Percentiles rank a stretch among this genome's conserved stretches.
phyloP scores from a whole-genome alignment of 2,888 invertebrate genomes.

The Amphipyra berbera region DNA sequence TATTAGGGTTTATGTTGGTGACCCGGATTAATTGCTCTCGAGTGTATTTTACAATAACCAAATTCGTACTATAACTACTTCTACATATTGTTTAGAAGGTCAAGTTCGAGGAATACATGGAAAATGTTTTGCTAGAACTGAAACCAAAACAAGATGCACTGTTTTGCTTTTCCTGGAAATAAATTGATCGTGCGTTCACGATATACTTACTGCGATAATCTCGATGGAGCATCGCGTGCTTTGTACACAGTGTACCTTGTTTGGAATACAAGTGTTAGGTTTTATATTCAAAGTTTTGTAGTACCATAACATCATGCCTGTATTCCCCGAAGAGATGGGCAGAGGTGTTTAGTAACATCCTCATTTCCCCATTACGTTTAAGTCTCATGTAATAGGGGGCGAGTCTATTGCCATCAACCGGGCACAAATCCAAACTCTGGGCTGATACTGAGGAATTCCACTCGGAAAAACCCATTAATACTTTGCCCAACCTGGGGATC shows the following conservation, averaged over 20 bases:
- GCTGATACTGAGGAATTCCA: too few relatives aligned
- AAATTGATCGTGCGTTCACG: conserved; percentile 48
- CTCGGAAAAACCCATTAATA: too few relatives aligned
- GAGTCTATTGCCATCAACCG: too few relatives aligned
- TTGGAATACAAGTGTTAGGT: neutral
- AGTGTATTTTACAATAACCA: neutral
- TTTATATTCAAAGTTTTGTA: neutral
- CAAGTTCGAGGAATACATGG: conserved; percentile 70
- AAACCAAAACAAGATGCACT: conserved; percentile 72
- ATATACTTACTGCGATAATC: conserved; percentile 42
- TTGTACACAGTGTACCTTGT: conserved; percentile 12
- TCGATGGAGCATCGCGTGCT: conserved; percentile 42
- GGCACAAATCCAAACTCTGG: too few relatives aligned
- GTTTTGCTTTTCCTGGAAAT: conserved; percentile 70
- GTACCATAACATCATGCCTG: too few relatives aligned
- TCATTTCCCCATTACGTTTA: too few relatives aligned
- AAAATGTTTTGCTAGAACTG: conserved; percentile 64
- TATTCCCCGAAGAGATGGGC: too few relatives aligned
- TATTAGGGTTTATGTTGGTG: too few relatives aligned
- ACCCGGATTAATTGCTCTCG: too few relatives aligned
- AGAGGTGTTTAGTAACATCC: too few relatives aligned
- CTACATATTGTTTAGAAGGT: conserved; percentile 57
- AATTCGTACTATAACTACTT: neutral
- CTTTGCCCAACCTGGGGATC: too few relatives aligned
- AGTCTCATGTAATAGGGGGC: too few relatives aligned